A percentile compares a stretch with the other conserved stretches of the same genome.
These are phyloP conservation scores for Brachionus rubens DNA, from an alignment of 1,140 invertebrate species.

Conservation along the genomic window DNA sequence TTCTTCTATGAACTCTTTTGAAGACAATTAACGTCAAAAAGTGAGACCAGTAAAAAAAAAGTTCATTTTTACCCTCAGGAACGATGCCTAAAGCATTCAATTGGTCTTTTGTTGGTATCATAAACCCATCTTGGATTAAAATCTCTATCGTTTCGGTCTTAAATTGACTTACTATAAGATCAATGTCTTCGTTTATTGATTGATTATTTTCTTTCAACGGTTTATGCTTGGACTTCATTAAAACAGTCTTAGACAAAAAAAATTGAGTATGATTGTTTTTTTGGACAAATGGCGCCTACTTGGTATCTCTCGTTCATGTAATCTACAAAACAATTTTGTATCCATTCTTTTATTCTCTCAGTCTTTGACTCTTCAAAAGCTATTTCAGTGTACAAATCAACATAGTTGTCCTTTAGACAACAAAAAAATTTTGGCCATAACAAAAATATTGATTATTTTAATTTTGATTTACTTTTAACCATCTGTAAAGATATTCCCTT, in stretches of 20 bases:
- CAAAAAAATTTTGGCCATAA: background rate
- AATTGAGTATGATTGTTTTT: no score
- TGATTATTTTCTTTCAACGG: no score
- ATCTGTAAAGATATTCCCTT: conserved; percentile 41
- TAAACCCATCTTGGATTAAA: background rate
- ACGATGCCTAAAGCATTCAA: background rate
- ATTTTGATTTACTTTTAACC: background rate
- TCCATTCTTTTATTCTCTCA: background rate
- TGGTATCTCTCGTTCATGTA: conserved; percentile 5
- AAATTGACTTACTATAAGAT: background rate
- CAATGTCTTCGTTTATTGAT: conserved; percentile 12
- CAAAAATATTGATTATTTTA: background rate
- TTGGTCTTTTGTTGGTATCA: conserved; percentile 21
- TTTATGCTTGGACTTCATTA: background rate
- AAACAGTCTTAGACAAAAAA: no score
- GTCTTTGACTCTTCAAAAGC: background rate
- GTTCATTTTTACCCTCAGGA: conserved; percentile 7
- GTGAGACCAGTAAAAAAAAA: background rate
- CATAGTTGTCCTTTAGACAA: conserved; percentile 14
- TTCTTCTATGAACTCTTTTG: conserved; percentile 18
- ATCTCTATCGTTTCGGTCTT: conserved; percentile 1
- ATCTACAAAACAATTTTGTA: background rate
- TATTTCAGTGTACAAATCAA: conserved; percentile 6
- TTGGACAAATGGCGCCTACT: background rate
- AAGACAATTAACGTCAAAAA: background rate